These are phyloP conservation scores for Orestias chungarensis DNA, from an alignment of 2,797 vertebrate genomes.

Conservation along the genomic window DNA sequence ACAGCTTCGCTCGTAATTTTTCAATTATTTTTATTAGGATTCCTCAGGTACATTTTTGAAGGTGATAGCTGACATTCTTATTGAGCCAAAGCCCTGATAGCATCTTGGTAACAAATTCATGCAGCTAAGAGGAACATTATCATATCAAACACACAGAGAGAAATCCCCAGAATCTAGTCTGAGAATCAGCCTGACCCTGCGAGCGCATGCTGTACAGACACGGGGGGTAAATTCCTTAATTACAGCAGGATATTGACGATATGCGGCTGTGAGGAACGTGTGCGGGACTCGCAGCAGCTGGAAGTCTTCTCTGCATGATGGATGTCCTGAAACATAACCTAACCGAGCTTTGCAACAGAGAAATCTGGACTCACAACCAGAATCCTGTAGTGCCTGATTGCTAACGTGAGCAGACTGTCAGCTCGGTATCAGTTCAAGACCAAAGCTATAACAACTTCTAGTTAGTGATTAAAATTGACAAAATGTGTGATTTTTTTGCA, in stretches of 20 bases:
- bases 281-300: slow-evolving; percentile 6
- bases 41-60: slow-evolving; percentile 7
- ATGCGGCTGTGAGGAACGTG: not conserved
- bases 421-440: not conserved
- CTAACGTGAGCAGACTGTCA: not conserved
- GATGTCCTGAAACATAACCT: slow-evolving; percentile 20
- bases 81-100: slow-evolving; percentile 30
- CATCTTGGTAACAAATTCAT: slow-evolving; percentile 29
- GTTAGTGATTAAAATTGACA: not conserved
- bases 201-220: slow-evolving; percentile 10
- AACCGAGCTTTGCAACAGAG: slow-evolving; percentile 12
- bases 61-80: slow-evolving; percentile 41
- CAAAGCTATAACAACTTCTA: not conserved
- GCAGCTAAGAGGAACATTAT: slow-evolving; percentile 22
- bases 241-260: slow-evolving; percentile 12
- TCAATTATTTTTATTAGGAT: slow-evolving; percentile 12
- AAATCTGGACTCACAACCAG: slow-evolving; percentile 15
- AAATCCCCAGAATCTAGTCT: slow-evolving; percentile 35
- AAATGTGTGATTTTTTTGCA: not conserved
- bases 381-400: slow-evolving; percentile 7
- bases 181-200: slow-evolving; percentile 27
- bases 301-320: slow-evolving; percentile 5
- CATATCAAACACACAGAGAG: slow-evolving; percentile 18
- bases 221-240: slow-evolving; percentile 33
- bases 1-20: not conserved